These are phyloP conservation scores for Drosophila prosaltans DNA, from an alignment of 1,140 invertebrate species.

Conservation along the genomic window DNA sequence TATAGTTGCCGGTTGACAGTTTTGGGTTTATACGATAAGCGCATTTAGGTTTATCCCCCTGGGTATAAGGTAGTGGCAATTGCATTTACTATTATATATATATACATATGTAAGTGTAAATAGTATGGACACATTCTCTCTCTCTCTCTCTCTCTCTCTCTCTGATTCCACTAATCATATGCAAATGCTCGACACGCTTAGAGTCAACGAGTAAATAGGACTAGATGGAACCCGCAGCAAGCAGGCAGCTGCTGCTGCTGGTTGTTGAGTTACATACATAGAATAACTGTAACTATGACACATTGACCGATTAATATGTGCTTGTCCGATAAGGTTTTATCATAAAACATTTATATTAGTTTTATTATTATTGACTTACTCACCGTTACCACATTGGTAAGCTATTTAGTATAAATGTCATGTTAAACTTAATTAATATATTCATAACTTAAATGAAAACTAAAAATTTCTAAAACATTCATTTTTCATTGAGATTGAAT, in stretches of 20 bases:
- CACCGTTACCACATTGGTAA: not conserved
- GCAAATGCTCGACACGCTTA: conserved; percentile 6
- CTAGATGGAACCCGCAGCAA: not conserved
- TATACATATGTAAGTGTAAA: no score
- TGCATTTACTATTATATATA: not conserved
- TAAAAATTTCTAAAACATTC: no score
- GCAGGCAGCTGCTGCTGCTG: not conserved
- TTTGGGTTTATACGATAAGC: not conserved
- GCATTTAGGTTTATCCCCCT: not conserved
- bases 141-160: no score
- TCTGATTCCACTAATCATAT: not conserved
- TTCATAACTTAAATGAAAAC: no score
- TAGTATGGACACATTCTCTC: no score
- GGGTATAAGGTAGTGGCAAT: not conserved
- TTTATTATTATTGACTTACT: conserved; percentile 6
- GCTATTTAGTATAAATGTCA: no score
- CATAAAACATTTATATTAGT: conserved; percentile 9
- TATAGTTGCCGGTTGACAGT: conserved; percentile 1
- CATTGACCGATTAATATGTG: conserved; percentile 24
- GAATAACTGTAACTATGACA: conserved; percentile 1
- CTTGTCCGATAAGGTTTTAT: conserved; percentile 15
- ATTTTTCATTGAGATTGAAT: no score
- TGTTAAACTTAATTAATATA: no score
- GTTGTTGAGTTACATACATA: not conserved
- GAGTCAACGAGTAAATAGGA: not conserved